Conservation (phyloP, 2,113 vertebrate species). For the Caloenas nicobarica region DNA sequence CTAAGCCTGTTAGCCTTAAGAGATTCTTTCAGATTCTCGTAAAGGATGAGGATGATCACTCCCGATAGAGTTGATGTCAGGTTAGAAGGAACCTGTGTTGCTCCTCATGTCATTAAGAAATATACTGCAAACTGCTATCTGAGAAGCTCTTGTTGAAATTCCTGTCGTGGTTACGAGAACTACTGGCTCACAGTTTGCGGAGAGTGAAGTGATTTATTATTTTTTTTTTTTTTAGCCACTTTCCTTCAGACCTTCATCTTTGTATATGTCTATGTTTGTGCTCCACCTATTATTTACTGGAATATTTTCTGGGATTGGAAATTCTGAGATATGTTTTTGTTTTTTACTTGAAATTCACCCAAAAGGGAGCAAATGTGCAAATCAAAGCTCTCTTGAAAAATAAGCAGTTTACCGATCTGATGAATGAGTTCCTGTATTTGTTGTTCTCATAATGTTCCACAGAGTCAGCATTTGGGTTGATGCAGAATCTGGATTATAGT, state of each 20-base stretch:
- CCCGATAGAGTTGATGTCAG: rapidly evolving
- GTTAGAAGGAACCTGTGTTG: neutral
- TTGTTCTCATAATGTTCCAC: neutral
- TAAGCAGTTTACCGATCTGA: neutral
- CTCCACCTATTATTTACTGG: neutral
- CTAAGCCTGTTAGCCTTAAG: neutral
- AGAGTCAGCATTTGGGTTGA: neutral
- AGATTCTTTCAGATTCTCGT: neutral
- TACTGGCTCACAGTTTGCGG: neutral
- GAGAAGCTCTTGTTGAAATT: neutral
- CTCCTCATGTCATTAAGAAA: neutral
- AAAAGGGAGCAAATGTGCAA: neutral
- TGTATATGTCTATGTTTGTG: neutral
- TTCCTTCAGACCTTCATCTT: neutral
- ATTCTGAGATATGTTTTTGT: neutral
- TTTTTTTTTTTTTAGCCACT: neutral
- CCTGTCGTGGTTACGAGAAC: neutral
- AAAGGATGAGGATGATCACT: neutral
- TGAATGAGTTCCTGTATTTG: neutral
- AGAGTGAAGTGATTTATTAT: neutral
- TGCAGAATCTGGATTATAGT: neutral
- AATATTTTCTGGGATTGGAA: neutral
- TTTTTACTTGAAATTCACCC: neutral
- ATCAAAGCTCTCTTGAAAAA: neutral
- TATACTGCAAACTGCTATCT: neutral